Percentiles rank a stretch among this genome's conserved stretches.
Evolutionary conservation across 2,888 invertebrate species (phyloP).

Genomic region (Hydrotaea cyrtoneurina): DNA sequence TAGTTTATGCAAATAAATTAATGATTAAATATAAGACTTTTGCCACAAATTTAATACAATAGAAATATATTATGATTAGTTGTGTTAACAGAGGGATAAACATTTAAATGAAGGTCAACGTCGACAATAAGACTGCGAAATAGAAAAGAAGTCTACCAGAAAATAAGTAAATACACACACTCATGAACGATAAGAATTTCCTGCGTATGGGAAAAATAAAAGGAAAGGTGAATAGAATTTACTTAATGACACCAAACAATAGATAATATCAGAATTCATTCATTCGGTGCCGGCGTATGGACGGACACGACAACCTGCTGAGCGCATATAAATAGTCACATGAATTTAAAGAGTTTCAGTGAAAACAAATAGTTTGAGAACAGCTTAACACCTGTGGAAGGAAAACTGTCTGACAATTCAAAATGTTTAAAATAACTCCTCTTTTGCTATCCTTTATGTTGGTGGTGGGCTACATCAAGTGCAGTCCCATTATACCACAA

Average conservation of each 20-base stretch:
- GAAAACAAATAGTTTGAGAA: constrained; percentile 34
- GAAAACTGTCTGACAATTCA: background rate
- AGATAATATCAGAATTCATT: background rate
- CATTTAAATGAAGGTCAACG: constrained; percentile 62
- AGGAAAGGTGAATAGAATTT: constrained; percentile 38
- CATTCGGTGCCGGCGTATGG: constrained; percentile 71
- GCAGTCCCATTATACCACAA: constrained; percentile 51
- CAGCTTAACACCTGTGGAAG: background rate
- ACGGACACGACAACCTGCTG: constrained; percentile 68
- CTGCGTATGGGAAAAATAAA: constrained; percentile 39
- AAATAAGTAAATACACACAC: constrained; percentile 40
- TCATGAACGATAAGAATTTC: constrained; percentile 61
- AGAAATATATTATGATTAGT: too few species aligned
- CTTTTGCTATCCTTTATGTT: constrained; percentile 31
- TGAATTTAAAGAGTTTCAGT: constrained; percentile 36
- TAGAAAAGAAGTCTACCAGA: constrained; percentile 9
- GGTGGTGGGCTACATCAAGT: constrained; percentile 9
- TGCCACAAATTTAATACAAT: background rate
- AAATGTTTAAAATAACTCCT: constrained; percentile 43
- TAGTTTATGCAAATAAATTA: constrained; percentile 42
- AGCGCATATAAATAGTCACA: constrained; percentile 47
- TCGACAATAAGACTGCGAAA: background rate
- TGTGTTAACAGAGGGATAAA: constrained; percentile 34
- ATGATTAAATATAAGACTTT: background rate
- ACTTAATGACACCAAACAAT: constrained; percentile 15